Base-by-base conservation (phyloP, 1,140 invertebrate genomes). In the Pygmarrhopalites habei region DNA sequence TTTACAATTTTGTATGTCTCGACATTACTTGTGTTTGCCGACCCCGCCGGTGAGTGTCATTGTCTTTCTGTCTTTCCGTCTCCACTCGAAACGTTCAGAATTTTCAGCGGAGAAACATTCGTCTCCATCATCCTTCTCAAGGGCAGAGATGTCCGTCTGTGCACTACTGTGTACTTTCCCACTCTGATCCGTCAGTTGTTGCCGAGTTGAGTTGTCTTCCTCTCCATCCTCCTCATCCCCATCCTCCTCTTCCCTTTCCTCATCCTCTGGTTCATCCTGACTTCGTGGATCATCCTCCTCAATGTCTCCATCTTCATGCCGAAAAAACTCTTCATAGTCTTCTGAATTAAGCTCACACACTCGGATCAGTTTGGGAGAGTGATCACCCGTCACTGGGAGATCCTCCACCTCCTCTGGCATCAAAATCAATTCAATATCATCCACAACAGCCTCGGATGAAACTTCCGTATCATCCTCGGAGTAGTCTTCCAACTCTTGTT, bases 391-490 rank as follows among this genome's bases (percentile, higher is more conserved):
- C 4, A 19, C 21, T 17, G 62, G 58, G 7, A 70, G 32, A 43
- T 70, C 68, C 28, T 63, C 53, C 28, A 57, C 57, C 44, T 63
- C 65, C 46, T 70, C 68, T n/a, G 68, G 68, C 68, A 70, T 67
- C n/a, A 70, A 32, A 41, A 70, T 70, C 49, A 70, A 39, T 30
- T 70, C 68, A 28, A 70, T 70, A 43, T 70, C 68, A 58, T 70
- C 68, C 0, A 70, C 68, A 15, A 70, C 51, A 2, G 68, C 68
- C 53, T 70, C 68, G 12, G 68, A 70, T 1, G 68, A 70, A 14
- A 70, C 28, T 2, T 51, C 51, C 15, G 60, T 64, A 29, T 70
- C 65, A 32, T 67, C 65, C 25, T 70, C 65, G 2, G 64, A 63
- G 3, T 65, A 56, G 1, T 68, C 67, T 7, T 62, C 59, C 39